phyloP scores from a whole-genome alignment of 1,140 invertebrate genomes.

The Eupristina koningsbergeri region DNA sequence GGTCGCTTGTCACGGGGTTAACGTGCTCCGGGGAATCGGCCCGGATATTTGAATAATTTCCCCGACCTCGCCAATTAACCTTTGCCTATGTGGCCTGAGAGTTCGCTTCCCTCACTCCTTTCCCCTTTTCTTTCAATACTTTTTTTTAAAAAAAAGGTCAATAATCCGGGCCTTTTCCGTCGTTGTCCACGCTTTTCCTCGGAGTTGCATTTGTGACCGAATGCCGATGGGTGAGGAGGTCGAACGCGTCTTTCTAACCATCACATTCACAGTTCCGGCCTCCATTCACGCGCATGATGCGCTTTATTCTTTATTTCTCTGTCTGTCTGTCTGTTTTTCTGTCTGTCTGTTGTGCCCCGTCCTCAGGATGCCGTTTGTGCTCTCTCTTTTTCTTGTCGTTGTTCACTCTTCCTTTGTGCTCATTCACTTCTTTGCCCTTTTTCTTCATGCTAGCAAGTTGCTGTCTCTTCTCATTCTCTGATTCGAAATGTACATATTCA shows the following conservation, averaged over 20 bases:
- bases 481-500: neutral
- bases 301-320: neutral
- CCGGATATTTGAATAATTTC: too few relatives aligned
- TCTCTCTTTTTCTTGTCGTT: slow-evolving; percentile 41
- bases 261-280: slow-evolving; percentile 24
- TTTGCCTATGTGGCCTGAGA: too few relatives aligned
- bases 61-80: too few relatives aligned
- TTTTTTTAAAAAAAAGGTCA: neutral
- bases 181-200: neutral
- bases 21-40: too few relatives aligned
- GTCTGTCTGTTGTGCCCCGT: neutral
- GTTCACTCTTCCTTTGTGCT: neutral
- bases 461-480: neutral
- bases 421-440: neutral
- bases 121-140: neutral
- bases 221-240: slow-evolving; percentile 36
- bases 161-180: neutral
- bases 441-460: neutral
- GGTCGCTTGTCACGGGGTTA: slow-evolving; percentile 47
- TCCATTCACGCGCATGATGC: slow-evolving; percentile 37
- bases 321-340: neutral
- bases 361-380: neutral
- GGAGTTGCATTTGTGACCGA: neutral
- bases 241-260: slow-evolving; percentile 45
- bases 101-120: too few relatives aligned